These are phyloP conservation scores for Arvicanthis niloticus DNA, from an alignment of 2,113 vertebrate species.

Conservation along the genomic window DNA sequence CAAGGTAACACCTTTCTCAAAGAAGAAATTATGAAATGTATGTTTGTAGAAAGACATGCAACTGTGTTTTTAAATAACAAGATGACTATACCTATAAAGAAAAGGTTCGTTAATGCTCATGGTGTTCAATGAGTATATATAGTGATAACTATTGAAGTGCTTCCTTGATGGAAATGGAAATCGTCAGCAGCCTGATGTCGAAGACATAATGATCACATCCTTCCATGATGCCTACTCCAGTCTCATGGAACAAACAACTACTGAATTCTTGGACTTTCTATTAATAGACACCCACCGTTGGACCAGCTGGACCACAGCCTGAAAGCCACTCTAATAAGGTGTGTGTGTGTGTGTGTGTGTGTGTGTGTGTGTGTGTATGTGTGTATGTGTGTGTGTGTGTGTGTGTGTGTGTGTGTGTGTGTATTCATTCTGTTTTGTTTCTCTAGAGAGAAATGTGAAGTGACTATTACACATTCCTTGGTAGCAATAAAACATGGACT, in stretches of 20 bases:
- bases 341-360: neutral
- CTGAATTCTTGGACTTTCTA: neutral
- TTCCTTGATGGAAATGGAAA: neutral
- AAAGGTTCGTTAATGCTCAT: neutral
- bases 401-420: accelerated
- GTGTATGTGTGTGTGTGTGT: neutral
- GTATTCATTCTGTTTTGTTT: neutral
- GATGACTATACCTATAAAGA: neutral
- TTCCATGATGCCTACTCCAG: neutral
- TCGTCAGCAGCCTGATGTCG: constrained; percentile 20
- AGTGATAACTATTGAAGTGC: neutral
- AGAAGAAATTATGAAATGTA: neutral
- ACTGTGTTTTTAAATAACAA: neutral
- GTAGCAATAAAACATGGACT: constrained; percentile 41
- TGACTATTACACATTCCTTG: neutral
- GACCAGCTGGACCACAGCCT: neutral
- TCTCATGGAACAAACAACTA: neutral
- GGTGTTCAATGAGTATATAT: neutral
- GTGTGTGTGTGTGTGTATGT: accelerated
- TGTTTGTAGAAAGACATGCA: neutral
- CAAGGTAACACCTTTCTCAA: constrained; percentile 37
- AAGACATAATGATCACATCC: neutral
- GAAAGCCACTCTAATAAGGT: neutral
- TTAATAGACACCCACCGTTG: neutral
- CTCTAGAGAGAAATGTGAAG: too few species aligned